A percentile compares a stretch with the other conserved stretches of the same genome.
phyloP scores from a whole-genome alignment of 2,888 invertebrate species.

The Antitype chi region DNA sequence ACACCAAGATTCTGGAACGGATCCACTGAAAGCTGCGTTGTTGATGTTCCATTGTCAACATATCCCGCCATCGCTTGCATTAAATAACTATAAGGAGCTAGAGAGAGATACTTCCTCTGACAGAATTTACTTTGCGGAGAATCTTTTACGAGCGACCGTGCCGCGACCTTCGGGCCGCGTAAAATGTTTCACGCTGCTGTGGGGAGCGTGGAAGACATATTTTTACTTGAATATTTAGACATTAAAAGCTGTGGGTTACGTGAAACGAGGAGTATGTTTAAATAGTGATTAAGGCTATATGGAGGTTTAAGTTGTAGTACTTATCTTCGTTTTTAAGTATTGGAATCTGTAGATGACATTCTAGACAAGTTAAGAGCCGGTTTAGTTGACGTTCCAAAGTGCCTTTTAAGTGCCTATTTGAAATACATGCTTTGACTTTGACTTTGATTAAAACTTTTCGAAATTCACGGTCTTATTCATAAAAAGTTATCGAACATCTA shows the following conservation, averaged over 20 bases:
- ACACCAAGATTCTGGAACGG: background rate
- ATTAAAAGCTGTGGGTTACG: constrained; percentile 12
- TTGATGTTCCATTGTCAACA: constrained; percentile 16
- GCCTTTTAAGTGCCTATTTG: too few species aligned
- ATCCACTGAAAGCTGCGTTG: constrained; percentile 6
- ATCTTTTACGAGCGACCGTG: constrained; percentile 41
- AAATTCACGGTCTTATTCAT: too few species aligned
- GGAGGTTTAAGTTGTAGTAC: background rate
- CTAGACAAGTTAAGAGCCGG: background rate
- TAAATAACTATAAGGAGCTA: constrained; percentile 28
- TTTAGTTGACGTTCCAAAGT: too few species aligned
- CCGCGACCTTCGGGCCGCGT: background rate
- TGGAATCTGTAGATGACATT: background rate
- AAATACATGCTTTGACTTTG: too few species aligned
- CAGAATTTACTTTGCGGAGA: constrained; percentile 35
- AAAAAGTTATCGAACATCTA: too few species aligned
- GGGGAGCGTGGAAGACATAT: background rate
- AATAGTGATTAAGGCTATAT: background rate
- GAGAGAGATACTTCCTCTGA: constrained; percentile 5
- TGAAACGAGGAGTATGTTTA: background rate
- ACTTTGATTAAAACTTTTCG: too few species aligned
- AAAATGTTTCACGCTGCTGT: constrained; percentile 6
- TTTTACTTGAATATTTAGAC: constrained; percentile 31
- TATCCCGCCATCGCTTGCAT: constrained; percentile 21
- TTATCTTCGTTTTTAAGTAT: constrained; percentile 1